A percentile compares a stretch with the other conserved stretches of the same genome.
These are phyloP conservation scores for Mungos mungo DNA, from an alignment of 2,113 vertebrate species.

Conservation along the genomic window DNA sequence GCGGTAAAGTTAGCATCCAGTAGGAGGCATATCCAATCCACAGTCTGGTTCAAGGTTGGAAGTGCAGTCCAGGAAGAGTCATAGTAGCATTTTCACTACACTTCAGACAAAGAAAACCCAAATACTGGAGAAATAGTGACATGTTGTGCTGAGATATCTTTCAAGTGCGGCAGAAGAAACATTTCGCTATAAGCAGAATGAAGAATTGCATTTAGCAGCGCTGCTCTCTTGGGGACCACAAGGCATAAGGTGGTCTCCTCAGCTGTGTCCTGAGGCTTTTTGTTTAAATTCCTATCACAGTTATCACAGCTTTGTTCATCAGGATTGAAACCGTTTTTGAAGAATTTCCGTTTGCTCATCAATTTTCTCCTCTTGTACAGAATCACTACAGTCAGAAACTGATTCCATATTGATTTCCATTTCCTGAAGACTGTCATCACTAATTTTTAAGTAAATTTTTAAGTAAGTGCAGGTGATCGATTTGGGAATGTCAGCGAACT, in stretches of 20 bases:
- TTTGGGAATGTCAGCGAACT: constrained; percentile 96
- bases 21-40: constrained; percentile 96
- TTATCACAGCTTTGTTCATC: constrained; percentile 76
- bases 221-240: constrained; percentile 89
- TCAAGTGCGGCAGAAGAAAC: constrained; percentile 94
- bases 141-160: constrained; percentile 91
- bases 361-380: constrained; percentile 61
- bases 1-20: constrained; percentile 96
- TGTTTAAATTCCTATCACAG: constrained; percentile 43
- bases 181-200: constrained; percentile 90
- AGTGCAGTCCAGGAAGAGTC: constrained; percentile 81
- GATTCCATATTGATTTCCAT: constrained; percentile 86
- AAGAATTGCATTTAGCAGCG: constrained; percentile 93
- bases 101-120: constrained; percentile 93
- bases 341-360: constrained; percentile 74
- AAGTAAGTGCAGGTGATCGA: constrained; percentile 90
- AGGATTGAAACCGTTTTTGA: constrained; percentile 90
- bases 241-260: constrained; percentile 84
- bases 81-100: constrained; percentile 86
- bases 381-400: constrained; percentile 84
- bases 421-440: constrained; percentile 85
- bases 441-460: constrained; percentile 89
- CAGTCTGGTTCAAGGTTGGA: constrained; percentile 91
- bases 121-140: constrained; percentile 93
- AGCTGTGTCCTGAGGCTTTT: neutral